Base-by-base conservation (phyloP, 2,888 invertebrate species). In the Fissipunctia ypsillon region DNA sequence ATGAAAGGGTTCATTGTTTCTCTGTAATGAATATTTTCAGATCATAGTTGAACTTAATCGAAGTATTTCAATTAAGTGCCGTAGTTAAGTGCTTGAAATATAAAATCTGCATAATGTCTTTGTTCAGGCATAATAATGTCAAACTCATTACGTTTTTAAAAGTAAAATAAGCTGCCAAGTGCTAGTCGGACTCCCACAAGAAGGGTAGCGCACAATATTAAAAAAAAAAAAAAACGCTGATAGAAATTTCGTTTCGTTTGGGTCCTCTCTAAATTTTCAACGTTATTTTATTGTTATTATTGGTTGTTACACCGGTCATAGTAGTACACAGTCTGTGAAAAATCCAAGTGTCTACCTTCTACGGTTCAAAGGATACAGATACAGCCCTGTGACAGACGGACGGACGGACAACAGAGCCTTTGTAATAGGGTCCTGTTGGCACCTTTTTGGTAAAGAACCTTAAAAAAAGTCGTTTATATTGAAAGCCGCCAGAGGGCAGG, bases 51-150 rank as follows among this genome's bases (percentile, higher is more conserved):
- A 63, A 52, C 41, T 81, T 69, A 77, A 80, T 81, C 63, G 63
- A 69, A 78, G 50, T 63, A 77, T 63, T 76, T 69, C 41, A 79
- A 74, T 74, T 64, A 56, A 65, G 50, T 68, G 7, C 25, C 35
- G 31, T 10, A 57, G 19, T 63, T 61, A 63, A 54, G 25, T 78
- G 7, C 35, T 56, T 52, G 5, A 56, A 61, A 52, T 45, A 64
- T 57, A 56, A 66, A 52, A 83, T 84, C 61, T 80, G 35, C 69
- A 76, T 78, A 83, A 76, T 52, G 54, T 71, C 45, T 65, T 54
- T 69, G 68, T 73, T 67, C 41, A 63, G 48, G 50, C 57, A 12
- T 73, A 68, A 64, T 73, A 78, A 83, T 66, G 69, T 61, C 50
- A 73, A 75, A 76, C 41, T 74, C 73, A 78, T 83, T 75, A 74